A percentile compares a stretch with the other conserved stretches of the same genome.
Evolutionary conservation across 2,113 vertebrate genomes (phyloP).

Genomic region (Gavia stellata): DNA sequence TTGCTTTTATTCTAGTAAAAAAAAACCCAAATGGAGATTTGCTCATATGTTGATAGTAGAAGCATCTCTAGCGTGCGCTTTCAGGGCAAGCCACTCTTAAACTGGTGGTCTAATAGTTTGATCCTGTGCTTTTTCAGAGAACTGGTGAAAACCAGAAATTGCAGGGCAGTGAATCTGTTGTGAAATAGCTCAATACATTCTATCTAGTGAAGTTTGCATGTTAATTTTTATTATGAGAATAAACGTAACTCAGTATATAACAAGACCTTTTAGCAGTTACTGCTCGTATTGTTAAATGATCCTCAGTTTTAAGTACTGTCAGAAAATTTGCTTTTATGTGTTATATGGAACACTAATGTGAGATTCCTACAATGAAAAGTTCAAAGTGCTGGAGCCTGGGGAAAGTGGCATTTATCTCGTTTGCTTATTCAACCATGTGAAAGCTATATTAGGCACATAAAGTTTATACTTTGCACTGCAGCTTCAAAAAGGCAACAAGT

Average conservation of each 20-base stretch:
- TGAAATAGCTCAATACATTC: background rate
- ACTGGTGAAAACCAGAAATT: background rate
- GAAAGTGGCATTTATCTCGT: constrained; percentile 12
- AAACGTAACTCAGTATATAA: background rate
- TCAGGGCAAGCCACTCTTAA: background rate
- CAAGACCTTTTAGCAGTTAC: background rate
- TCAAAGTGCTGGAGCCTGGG: background rate
- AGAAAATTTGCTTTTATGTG: background rate
- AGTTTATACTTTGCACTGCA: background rate
- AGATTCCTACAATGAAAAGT: background rate
- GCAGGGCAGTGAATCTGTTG: background rate
- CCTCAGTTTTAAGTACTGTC: background rate
- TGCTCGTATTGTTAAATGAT: background rate
- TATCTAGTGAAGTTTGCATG: background rate
- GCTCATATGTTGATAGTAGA: background rate
- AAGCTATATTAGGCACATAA: constrained; percentile 3
- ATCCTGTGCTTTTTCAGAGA: background rate
- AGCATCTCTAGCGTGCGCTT: background rate
- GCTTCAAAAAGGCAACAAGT: constrained; percentile 39
- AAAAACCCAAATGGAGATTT: accelerated
- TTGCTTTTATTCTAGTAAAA: background rate
- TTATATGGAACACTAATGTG: background rate
- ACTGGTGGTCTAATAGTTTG: background rate
- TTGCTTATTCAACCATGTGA: background rate
- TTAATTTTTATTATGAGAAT: background rate